These are phyloP conservation scores for Anastrepha ludens DNA, from an alignment of 1,140 invertebrate genomes.

Conservation along the genomic window DNA sequence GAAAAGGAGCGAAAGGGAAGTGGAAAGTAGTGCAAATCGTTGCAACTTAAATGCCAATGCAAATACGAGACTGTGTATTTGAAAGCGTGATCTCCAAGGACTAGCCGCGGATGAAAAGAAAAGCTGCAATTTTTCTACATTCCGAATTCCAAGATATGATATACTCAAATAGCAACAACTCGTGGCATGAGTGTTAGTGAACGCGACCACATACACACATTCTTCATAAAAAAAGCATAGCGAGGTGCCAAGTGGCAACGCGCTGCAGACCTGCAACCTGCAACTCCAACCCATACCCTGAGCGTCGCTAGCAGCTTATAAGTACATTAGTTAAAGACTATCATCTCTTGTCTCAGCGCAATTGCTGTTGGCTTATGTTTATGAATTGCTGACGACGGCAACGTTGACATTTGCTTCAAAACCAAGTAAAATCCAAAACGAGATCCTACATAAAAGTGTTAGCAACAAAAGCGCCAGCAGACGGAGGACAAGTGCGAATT, in stretches of 20 bases:
- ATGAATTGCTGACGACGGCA: slow-evolving; percentile 66
- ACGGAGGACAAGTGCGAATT: slow-evolving; percentile 46
- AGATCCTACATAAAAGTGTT: neutral
- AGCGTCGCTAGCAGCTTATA: neutral
- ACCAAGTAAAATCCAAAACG: neutral
- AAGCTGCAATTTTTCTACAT: slow-evolving; percentile 65
- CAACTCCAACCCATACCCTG: neutral
- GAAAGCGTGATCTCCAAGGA: slow-evolving; percentile 43
- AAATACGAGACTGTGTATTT: neutral
- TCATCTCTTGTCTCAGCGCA: slow-evolving; percentile 29
- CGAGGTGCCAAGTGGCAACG: slow-evolving; percentile 10
- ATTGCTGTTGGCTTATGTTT: slow-evolving; percentile 61
- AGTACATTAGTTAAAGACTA: slow-evolving; percentile 52
- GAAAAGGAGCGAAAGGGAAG: slow-evolving; percentile 61
- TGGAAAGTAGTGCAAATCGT: neutral
- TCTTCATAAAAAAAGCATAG: neutral
- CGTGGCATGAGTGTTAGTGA: neutral
- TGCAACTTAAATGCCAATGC: slow-evolving; percentile 6
- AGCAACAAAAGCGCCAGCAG: neutral
- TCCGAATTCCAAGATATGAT: slow-evolving; percentile 51
- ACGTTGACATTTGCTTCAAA: slow-evolving; percentile 56
- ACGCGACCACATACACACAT: neutral
- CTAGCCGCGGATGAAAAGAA: slow-evolving; percentile 57
- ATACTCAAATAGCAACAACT: neutral
- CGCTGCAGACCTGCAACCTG: neutral